A percentile compares a stretch with the other conserved stretches of the same genome.
Evolutionary conservation across 2,797 vertebrate genomes (phyloP).

Genomic region (Cyprinodon diabolis): DNA sequence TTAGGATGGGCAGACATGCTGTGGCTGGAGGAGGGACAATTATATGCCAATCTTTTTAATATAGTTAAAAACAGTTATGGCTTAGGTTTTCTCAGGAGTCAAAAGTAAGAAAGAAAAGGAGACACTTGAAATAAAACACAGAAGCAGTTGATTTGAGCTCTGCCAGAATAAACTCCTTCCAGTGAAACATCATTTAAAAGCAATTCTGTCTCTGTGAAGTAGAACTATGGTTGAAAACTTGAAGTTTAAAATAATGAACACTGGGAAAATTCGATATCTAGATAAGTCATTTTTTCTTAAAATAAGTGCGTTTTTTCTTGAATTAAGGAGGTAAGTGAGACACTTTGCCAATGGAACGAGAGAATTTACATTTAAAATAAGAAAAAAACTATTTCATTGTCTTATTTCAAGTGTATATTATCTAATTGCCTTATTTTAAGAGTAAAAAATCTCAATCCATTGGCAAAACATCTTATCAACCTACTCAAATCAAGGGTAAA

Average conservation of each 20-base stretch:
- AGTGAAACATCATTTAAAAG: background rate
- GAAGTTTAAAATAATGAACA: background rate
- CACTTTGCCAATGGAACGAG: no score
- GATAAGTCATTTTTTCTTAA: no score
- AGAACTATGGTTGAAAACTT: background rate
- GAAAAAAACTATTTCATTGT: no score
- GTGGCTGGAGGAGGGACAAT: slow-evolving; percentile 29
- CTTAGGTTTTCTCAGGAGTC: background rate
- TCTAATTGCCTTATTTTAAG: no score
- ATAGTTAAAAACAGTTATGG: slow-evolving; percentile 27
- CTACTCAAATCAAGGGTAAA: no score
- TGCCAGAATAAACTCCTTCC: background rate
- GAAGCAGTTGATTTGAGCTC: background rate
- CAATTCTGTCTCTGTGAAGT: background rate
- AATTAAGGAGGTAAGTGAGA: no score
- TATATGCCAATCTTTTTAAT: slow-evolving; percentile 33
- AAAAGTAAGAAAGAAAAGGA: background rate
- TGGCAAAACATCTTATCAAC: no score
- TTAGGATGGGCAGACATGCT: slow-evolving; percentile 54
- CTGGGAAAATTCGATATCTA: no score
- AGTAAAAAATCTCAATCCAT: no score
- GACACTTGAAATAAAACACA: background rate
- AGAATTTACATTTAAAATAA: no score
- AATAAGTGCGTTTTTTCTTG: no score
- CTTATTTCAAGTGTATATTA: no score